Base-by-base conservation (phyloP, 2,113 vertebrate genomes). In the Girardinichthys multiradiatus region DNA sequence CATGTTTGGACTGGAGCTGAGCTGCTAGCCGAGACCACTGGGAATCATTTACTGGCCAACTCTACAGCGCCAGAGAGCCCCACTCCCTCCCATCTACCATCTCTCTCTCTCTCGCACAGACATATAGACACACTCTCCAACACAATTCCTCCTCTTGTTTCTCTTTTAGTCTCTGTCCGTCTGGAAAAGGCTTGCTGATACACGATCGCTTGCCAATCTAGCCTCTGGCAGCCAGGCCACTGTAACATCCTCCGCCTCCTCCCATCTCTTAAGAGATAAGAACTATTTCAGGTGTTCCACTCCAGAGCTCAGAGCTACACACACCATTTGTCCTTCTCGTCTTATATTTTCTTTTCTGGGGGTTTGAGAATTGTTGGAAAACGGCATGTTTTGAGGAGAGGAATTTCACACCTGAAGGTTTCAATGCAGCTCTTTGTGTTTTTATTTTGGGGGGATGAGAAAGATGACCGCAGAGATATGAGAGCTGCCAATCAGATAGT, bases 261-360 rank as follows among this genome's bases (percentile, higher is more conserved):
- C 85, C 82, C 73, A 67, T 79, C 82, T 64, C 80, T 80, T 80
- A 83, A 69, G 77, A 90, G 82, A 73, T 63, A 5, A 71, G 88
- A 86, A 77, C 84, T 79, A 72, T 89, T 92, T 92, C 82, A 89
- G 87, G 83, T 90, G 89, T 85, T 89, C 58, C 83, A 83, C 85
- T 84, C 83, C 82, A 72, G 74, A 81, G 65, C 75, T 80, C 37
- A 27, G 64, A 54, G 51, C 68, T 76, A 35, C 57, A 62, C 81
- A 85, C 79, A 76, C 78, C 80, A 82, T 84, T 83, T 59, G 13
- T 74, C 60, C 68, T 68, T 57, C 37, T 66, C 61, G 70, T 21
- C 31, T 37, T 28, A 4, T 59, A 6, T 57, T 69, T 39, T 35
- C 37, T 67, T 57, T 27, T 51, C 10, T 35, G 24, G 12, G 4